Evolutionary conservation across 2,797 vertebrate species (phyloP).

Genomic region (Pipistrellus pipistrellus): DNA sequence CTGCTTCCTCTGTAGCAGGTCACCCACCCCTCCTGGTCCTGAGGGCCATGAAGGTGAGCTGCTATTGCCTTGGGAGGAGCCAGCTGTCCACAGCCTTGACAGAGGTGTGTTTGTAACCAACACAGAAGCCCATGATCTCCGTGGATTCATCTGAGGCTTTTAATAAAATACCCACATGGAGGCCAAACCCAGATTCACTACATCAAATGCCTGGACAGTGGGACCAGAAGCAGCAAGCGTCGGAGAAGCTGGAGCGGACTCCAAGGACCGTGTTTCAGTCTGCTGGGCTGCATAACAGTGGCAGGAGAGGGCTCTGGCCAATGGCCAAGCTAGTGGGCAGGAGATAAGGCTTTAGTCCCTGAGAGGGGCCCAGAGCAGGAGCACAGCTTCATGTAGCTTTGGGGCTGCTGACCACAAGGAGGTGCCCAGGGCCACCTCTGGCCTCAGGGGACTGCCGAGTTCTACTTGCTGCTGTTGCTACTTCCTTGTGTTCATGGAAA

Average conservation of each 20-base stretch:
- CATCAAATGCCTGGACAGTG: fast-evolving
- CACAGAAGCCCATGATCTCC: fast-evolving
- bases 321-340: neutral
- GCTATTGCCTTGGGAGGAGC: fast-evolving
- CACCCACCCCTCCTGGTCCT: neutral
- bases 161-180: too few relatives aligned
- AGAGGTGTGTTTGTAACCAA: fast-evolving
- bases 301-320: neutral
- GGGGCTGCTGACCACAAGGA: neutral
- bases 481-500: neutral
- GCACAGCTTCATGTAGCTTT: neutral
- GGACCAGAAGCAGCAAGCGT: neutral
- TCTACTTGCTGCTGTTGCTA: neutral
- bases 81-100: neutral
- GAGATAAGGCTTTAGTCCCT: neutral
- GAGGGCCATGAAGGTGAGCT: neutral
- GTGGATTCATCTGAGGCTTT: neutral
- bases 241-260: neutral
- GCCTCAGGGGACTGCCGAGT: too few relatives aligned
- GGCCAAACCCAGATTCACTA: fast-evolving
- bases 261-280: fast-evolving
- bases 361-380: neutral
- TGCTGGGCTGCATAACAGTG: neutral
- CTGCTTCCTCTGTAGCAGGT: neutral
- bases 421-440: too few relatives aligned